phyloP scores from a whole-genome alignment of 1,140 invertebrate genomes.

The Oedothorax gibbosus region DNA sequence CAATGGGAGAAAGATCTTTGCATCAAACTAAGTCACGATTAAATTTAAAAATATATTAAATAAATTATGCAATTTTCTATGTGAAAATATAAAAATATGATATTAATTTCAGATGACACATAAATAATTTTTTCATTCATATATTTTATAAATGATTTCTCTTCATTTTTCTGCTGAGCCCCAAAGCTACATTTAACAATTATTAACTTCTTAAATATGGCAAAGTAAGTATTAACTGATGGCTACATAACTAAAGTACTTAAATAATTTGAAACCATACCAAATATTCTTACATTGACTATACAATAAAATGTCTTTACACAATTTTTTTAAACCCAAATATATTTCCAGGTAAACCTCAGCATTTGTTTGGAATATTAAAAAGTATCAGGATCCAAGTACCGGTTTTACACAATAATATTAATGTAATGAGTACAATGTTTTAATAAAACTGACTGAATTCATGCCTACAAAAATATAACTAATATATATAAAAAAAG shows the following conservation, averaged over 20 bases:
- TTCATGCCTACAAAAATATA: conserved; percentile 41
- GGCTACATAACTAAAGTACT: conserved; percentile 13
- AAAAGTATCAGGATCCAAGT: neutral
- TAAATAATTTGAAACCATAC: conserved; percentile 20
- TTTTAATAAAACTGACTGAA: conserved; percentile 40
- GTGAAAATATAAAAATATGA: neutral
- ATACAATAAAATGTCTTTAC: conserved; percentile 47
- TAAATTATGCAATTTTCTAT: neutral
- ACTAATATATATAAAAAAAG: conserved; percentile 56
- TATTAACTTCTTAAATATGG: conserved; percentile 56
- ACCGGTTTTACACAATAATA: conserved; percentile 45
- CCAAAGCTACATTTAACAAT: conserved; percentile 47
- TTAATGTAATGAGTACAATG: conserved; percentile 52
- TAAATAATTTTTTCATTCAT: neutral
- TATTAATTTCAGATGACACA: neutral
- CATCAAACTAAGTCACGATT: conserved; percentile 2
- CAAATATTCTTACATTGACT: conserved; percentile 32
- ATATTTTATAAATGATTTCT: conserved; percentile 17
- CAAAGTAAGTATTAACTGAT: conserved; percentile 32
- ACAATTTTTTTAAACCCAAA: conserved; percentile 35
- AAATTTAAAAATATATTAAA: neutral
- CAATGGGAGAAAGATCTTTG: conserved; percentile 3
- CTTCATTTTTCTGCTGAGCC: conserved; percentile 59
- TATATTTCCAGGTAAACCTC: conserved; percentile 44
- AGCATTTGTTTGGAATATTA: conserved; percentile 46